Evolutionary conservation across 2,888 invertebrate genomes (phyloP), one percentile per base, ranked within the genome.

Genomic region (Aspidiotus rigidus): DNA sequence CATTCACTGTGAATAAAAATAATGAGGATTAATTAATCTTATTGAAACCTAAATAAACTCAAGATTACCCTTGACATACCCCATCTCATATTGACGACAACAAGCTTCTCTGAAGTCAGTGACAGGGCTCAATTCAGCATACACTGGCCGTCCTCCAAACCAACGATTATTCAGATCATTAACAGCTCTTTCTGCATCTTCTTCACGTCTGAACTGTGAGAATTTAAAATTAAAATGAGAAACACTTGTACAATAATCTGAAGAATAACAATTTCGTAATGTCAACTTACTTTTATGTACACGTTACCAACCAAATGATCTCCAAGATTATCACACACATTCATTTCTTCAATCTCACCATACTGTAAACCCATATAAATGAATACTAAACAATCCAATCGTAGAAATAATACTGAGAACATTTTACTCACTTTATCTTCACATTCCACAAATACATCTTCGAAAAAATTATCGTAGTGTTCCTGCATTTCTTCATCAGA

Each of bases 271-370:
- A 28, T 28, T 28, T 28, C 28, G 28, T 66, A 7, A 70, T 54
- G 61, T 15, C 28, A 17, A 69, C 71, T 62, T 79, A 92, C 91
- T 84, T 98, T 99, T 72, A 99, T 95, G 79, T 99, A 99, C 69
- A 99, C 98, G 83, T 99, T 99, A 70, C 99, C 99, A 55, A 99
- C 97, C 73, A 99, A 83, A 78, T 98, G 98, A 78, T 98, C 97
- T 5, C 97, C 97, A 72, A 99, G 85, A 80, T 99, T 99, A 80
- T 99, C 99, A 80, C 99, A 99, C 2, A 99, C 97, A 81, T 99
- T 99, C 96, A 99, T 98, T 80, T 99, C 99, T 79, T 99, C 99
- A 76, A 99, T 98, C 81, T 98, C 97, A 0, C 99, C 99, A 80
- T 99, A 99, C 82, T 83, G 76, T 11, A 71, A 72, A 69, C 61